Conservation (phyloP, 2,888 invertebrate species). For the Germaria angustata region DNA sequence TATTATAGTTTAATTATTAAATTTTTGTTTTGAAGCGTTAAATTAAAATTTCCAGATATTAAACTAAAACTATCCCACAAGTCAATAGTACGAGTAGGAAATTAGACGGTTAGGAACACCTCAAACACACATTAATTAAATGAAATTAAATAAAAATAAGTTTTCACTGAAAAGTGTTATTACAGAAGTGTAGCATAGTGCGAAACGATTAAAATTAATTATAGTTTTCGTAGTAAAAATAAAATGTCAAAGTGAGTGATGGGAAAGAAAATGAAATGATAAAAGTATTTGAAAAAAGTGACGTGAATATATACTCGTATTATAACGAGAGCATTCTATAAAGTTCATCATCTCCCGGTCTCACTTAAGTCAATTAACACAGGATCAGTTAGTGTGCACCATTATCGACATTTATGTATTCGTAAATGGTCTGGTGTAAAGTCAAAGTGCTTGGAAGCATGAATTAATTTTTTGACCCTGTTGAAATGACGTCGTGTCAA, state of each 20-base stretch:
- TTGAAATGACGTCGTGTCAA: too few relatives aligned
- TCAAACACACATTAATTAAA: constrained; percentile 8
- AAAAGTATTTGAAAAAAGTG: too few relatives aligned
- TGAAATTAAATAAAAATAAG: constrained; percentile 6
- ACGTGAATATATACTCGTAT: too few relatives aligned
- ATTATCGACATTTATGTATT: too few relatives aligned
- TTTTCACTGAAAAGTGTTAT: neutral
- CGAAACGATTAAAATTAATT: constrained; percentile 8
- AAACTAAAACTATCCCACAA: neutral
- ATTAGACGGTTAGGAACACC: neutral
- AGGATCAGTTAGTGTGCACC: too few relatives aligned
- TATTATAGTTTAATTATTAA: constrained; percentile 5
- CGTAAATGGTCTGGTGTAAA: too few relatives aligned
- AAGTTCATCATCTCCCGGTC: too few relatives aligned
- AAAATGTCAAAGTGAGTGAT: constrained; percentile 12
- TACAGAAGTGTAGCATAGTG: neutral
- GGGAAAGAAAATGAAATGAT: neutral
- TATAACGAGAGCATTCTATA: too few relatives aligned
- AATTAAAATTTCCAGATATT: neutral
- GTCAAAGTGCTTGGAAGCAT: too few relatives aligned
- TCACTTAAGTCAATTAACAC: too few relatives aligned
- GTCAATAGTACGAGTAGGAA: neutral
- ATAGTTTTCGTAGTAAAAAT: neutral
- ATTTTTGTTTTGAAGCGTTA: neutral
- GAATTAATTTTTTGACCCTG: too few relatives aligned